Percentiles rank a stretch among this genome's conserved stretches.
phyloP scores from a whole-genome alignment of 2,888 invertebrate genomes.

The Danaus chrysippus region DNA sequence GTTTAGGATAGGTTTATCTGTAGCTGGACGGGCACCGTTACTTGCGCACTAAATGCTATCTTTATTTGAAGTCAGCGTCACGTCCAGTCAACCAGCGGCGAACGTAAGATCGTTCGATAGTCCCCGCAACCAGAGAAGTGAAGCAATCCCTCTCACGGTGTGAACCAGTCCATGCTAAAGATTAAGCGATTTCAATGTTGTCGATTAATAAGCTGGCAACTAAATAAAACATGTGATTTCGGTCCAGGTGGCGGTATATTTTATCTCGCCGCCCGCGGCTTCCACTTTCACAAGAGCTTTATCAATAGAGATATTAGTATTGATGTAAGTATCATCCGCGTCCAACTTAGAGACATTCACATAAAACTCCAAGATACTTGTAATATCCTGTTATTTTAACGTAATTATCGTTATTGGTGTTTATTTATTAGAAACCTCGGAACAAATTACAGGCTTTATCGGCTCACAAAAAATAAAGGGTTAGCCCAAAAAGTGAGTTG shows the following conservation, averaged over 20 bases:
- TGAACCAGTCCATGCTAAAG: slow-evolving; percentile 60
- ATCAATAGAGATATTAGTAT: slow-evolving; percentile 75
- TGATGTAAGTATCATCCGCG: slow-evolving; percentile 51
- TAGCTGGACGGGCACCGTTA: slow-evolving; percentile 53
- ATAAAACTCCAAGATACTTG: slow-evolving; percentile 61
- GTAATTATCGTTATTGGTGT: slow-evolving; percentile 79
- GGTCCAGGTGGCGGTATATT: slow-evolving; percentile 68
- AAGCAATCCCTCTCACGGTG: slow-evolving; percentile 62
- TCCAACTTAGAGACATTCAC: slow-evolving; percentile 58
- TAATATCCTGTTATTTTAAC: slow-evolving; percentile 78
- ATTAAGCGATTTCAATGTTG: slow-evolving; percentile 61
- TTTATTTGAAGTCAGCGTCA: slow-evolving; percentile 62
- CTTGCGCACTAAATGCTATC: slow-evolving; percentile 56
- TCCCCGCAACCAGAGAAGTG: slow-evolving; percentile 49
- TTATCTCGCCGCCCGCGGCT: slow-evolving; percentile 60
- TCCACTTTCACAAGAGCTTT: slow-evolving; percentile 71
- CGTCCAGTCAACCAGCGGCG: slow-evolving; percentile 44
- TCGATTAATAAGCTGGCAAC: slow-evolving; percentile 66
- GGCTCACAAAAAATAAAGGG: slow-evolving; percentile 73
- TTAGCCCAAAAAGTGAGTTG: slow-evolving; percentile 78
- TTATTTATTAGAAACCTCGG: slow-evolving; percentile 76
- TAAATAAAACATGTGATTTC: slow-evolving; percentile 73
- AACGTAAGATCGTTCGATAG: slow-evolving; percentile 48
- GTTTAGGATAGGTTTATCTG: slow-evolving; percentile 52
- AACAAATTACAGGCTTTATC: slow-evolving; percentile 77